Evolutionary conservation across 2,113 vertebrate species (phyloP).

Genomic region (Etheostoma spectabile): DNA sequence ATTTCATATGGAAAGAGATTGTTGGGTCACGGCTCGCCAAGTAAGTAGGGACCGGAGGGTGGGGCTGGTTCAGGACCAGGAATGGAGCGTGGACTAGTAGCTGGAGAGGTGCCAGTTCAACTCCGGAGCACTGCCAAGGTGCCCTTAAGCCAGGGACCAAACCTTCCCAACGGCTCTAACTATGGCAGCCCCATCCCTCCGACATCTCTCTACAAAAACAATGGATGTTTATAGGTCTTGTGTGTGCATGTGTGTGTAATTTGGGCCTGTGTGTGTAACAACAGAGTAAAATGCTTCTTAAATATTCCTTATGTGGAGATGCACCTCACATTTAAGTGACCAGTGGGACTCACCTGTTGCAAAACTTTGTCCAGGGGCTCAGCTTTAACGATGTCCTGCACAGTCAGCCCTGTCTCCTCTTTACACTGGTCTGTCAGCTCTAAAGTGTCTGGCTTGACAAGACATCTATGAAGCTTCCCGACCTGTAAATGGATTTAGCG

Average conservation of each 20-base stretch:
- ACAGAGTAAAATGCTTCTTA: neutral
- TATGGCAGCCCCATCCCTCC: neutral
- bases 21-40: neutral
- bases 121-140: neutral
- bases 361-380: conserved; percentile 92
- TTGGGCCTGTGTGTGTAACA: neutral
- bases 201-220: neutral
- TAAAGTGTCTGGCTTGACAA: conserved; percentile 92
- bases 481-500: conserved; percentile 85
- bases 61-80: neutral
- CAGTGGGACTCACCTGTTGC: conserved; percentile 90
- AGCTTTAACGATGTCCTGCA: conserved; percentile 89
- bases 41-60: neutral
- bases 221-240: too few relatives aligned
- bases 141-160: neutral
- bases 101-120: neutral
- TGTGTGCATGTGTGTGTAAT: neutral
- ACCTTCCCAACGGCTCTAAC: too few relatives aligned
- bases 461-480: conserved; percentile 91
- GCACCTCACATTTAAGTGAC: neutral
- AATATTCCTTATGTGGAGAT: neutral
- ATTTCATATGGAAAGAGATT: neutral
- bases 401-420: conserved; percentile 89
- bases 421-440: conserved; percentile 92
- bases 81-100: neutral